Base-by-base conservation (phyloP, 2,888 invertebrate species). In the Leucophenga montana region DNA sequence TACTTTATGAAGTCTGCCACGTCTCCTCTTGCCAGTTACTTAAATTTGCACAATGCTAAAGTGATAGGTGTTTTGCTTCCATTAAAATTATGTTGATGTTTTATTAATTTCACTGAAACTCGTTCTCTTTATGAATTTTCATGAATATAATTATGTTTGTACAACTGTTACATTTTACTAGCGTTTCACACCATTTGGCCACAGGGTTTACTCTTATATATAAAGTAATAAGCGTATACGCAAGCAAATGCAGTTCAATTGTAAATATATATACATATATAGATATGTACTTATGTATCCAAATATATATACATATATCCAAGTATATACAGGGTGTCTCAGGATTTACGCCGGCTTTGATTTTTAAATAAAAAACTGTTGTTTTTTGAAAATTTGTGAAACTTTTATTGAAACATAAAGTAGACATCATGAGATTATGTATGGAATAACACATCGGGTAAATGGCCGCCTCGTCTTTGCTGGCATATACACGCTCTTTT, bases 171-270 rank as follows among this genome's bases (percentile, higher is more conserved):
- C 71, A 53, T 73, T 75, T 71, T 62, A 73, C 84, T 31, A 18
- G 65, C 72, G 53, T 73, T 75, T 71, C 59, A 73, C 84, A 80
- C 76, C 73, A 83, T 83, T 79, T 77, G 79, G 79, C 80, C 73
- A 61, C 62, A 72, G 76, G 83, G 69, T 70, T 70, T 72, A 6
- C n/a, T 27, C 33, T 3, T 39, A 39, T 39, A 8, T 11, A 39
- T 27, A 71, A 27, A 67, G 61, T 33, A 73, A 65, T 53, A 71
- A 67, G 56, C 71, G 64, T 68, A 65, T 54, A 62, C 73, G 27
- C 18, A 53, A 27, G 48, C 20, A 46, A 62, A 31, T 27, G 27
- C 27, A 27, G 2, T 2, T 27, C 27, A 27, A 3, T 27, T 54
- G 6, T 54, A 54, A 8, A 18, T 54, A 16, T 54, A 54, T 54